Conservation (phyloP, 2,797 vertebrate species). For the Bryconaethiops microstoma region DNA sequence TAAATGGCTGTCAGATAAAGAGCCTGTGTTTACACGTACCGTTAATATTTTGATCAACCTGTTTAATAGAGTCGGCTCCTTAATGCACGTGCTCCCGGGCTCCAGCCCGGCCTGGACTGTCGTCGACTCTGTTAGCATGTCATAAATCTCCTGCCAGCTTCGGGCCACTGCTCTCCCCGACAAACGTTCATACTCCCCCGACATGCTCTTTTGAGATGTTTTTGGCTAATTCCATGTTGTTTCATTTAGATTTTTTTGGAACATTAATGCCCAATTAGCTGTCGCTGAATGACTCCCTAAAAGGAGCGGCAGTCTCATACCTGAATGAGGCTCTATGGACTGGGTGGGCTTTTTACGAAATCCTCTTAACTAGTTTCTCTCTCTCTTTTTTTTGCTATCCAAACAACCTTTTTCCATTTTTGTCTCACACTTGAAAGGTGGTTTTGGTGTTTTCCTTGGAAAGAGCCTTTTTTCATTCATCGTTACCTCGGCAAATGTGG, state of each 20-base stretch:
- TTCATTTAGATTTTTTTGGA: constrained; percentile 74
- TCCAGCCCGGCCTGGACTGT: constrained; percentile 75
- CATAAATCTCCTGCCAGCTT: constrained; percentile 78
- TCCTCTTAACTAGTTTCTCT: constrained; percentile 27
- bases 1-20: constrained; percentile 90
- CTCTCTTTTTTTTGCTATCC: constrained; percentile 30
- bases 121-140: constrained; percentile 84
- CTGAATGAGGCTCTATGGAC: constrained; percentile 55
- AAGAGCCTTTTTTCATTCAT: constrained; percentile 54
- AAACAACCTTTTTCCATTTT: constrained; percentile 54
- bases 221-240: constrained; percentile 74
- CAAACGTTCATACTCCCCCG: constrained; percentile 61
- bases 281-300: constrained; percentile 67
- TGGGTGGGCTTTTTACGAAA: constrained; percentile 58
- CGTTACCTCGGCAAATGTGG: constrained; percentile 46
- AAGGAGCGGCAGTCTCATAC: constrained; percentile 50
- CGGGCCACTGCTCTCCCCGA: constrained; percentile 71
- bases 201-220: constrained; percentile 70
- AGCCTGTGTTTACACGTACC: constrained; percentile 81
- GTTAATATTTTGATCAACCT: constrained; percentile 91
- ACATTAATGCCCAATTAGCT: constrained; percentile 76
- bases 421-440: constrained; percentile 57
- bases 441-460: constrained; percentile 58
- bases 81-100: constrained; percentile 84
- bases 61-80: constrained; percentile 88